Evolutionary conservation across 2,888 invertebrate genomes (phyloP).

Genomic region (Lissonota sp.): DNA sequence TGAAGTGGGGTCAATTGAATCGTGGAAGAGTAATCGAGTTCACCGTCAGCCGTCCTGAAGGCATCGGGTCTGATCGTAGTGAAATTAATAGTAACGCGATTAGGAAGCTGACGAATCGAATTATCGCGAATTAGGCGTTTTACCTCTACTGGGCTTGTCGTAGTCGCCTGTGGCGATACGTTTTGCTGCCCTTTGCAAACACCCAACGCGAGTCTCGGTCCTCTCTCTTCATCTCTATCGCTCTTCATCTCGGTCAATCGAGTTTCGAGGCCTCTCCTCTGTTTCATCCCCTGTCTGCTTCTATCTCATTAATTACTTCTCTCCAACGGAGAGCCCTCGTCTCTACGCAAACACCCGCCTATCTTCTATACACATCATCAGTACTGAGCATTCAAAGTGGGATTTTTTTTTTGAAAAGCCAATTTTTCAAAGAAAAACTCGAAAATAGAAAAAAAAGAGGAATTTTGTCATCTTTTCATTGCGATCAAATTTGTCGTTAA

Average conservation of each 20-base stretch:
- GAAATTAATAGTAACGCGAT: conserved; percentile 69
- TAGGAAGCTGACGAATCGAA: conserved; percentile 67
- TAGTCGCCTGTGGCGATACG: conserved; percentile 37
- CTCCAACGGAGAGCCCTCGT: conserved; percentile 19
- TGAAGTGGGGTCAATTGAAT: conserved; percentile 28
- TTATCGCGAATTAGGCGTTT: conserved; percentile 68
- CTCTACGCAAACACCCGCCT: not conserved
- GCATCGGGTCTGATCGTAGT: conserved; percentile 55
- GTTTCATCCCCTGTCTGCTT: conserved; percentile 6
- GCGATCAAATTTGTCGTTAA: no score
- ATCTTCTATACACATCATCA: no score
- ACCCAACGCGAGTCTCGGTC: conserved; percentile 13
- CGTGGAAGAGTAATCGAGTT: conserved; percentile 49
- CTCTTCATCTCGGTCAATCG: conserved; percentile 46
- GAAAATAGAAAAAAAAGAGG: no score
- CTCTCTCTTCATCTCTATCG: conserved; percentile 2
- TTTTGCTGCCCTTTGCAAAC: conserved; percentile 36
- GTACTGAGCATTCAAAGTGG: no score
- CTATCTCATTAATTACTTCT: conserved; percentile 53
- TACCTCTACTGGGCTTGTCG: conserved; percentile 36
- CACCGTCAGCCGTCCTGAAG: conserved; percentile 31
- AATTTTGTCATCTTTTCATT: no score
- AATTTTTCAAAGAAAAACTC: no score
- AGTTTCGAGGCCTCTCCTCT: conserved; percentile 51
- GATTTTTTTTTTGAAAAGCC: no score